Evolutionary conservation across 2,797 vertebrate genomes (phyloP), one percentile per base, ranked within the genome.

Genomic region (Takifugu ocellatus): DNA sequence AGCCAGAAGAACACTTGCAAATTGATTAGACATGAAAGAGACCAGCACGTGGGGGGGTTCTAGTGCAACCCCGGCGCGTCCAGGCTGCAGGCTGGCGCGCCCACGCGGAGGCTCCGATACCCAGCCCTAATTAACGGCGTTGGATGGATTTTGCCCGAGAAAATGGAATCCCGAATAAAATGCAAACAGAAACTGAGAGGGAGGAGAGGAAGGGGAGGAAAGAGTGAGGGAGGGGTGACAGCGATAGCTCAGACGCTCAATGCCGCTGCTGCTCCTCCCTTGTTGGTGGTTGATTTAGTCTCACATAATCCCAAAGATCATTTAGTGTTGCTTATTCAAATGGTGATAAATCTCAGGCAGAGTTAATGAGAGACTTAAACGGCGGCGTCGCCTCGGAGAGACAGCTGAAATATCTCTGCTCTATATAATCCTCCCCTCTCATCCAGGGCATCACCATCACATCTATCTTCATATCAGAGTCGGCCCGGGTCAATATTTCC

Each of bases 311-410:
- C 86, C 76, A 68, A 65, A 88, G 79, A 87, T 85, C 84, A 81
- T 87, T 87, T 83, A 82, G 70, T 26, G 14, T 68, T 74, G 81
- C 83, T 86, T 82, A 87, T 87, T 88, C 72, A 84, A 80, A 84
- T 68, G 69, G 64, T 77, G 84, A 88, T 87, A 78, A 83, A 85
- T 86, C 84, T 85, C 61, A 66, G 65, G 77, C 66, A 68, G 74
- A 85, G 81, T 84, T 87, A 87, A 89, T 85, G 84, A 83, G 79
- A 86, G 82, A 88, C 84, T 87, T 83, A 87, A 84, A 83, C 67
- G 77, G 80, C 59, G 27, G 70, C 80, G 73, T 70, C 77, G 83
- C 86, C 83, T 85, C 75, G 74, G 81, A 79, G 80, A 85, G 81
- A 82, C 73, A 69, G 76, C 70, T 82, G 69, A 83, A 84, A 84